Evolutionary conservation across 2,113 vertebrate species (phyloP), one percentile per base, ranked within the genome.

Genomic region (Taurulus bubalis): DNA sequence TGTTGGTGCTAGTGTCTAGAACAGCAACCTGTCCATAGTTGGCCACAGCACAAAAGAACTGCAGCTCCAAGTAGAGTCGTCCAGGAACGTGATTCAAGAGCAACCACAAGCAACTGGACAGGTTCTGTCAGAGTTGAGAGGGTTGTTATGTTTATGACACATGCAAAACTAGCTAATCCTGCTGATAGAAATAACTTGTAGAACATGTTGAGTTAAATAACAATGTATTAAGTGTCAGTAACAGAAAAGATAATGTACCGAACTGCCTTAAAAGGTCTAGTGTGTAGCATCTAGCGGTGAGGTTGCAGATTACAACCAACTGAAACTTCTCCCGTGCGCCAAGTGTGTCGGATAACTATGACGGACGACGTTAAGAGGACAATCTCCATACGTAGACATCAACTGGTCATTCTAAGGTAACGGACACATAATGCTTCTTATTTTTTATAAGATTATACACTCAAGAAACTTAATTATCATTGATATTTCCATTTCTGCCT

Each of bases 51-150:
- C 97, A 99, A 94, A 99, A 99, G 94, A 99, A 99, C 90, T 97
- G 97, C 90, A 99, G 87, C 84, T 99, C 98, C 87, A 99, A 92
- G 83, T 99, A 99, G 0, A 99, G 96, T 77, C 94, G 94, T 36
- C 98, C 97, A 66, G 97, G 97, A 77, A 95, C 94, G 6, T 84
- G 93, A 84, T 97, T 97, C 83, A 97, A 96, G 32, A 99, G 94
- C 96, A 98, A 95, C 98, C 98, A 99, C 75, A 99, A 93, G 83
- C 96, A 97, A 88, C 96, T 99, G 74, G 96, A 98, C 63, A 99
- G 91, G 92, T 99, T 99, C 98, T 99, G 88, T 62, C 20, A 65
- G 47, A 83, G 49, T 56, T 20, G 24, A 34, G 40, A 82, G 2
- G 15, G 8, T 34, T 6, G 65, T 81, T 18, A 14, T 11, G 51